Evolutionary conservation across 2,113 vertebrate species (phyloP), one percentile per base, ranked within the genome.

Genomic region (Stegastes partitus): DNA sequence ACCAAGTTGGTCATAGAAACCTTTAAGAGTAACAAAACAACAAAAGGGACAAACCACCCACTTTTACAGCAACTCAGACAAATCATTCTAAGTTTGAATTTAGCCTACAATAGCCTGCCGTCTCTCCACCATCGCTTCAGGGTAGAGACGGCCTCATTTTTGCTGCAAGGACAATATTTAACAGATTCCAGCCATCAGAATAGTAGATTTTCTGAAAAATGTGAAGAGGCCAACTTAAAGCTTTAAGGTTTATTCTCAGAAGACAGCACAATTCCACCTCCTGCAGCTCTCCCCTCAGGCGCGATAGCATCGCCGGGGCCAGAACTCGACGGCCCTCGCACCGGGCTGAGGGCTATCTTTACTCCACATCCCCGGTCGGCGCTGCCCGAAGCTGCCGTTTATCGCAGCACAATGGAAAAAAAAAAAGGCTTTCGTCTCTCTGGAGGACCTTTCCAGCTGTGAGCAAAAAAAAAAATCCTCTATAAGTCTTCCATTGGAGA

Each of bases 381-480:
- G 72, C 31, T 4, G 61, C 58, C 63, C 10, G 37, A 44, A 21
- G 61, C 59, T 25, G 21, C 42, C 47, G 5, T 66, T 68, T 55
- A 55, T 73, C 73, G 81, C 74, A 68, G 62, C 53, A 49, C 61
- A 62, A 66, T 76, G 53, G 37, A 44, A 64, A 57, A 65, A 34
- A 34, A 44, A 64, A 57, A 65, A 34, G 50, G 68, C 64, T 74
- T 75, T 21, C 0, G 11, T 70, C 55, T 79, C 71, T 57, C 71
- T 57, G 62, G 11, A 23, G 68, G 31, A 62, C 10, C 39, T 53
- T 31, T 75, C 62, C 70, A 83, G 83, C 81, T 75, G 80, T 54
- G 47, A 62, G 25, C 55, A 74, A 44, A 72, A 47, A 75, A 74
- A 44, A 72, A 47, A 75, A 68, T 76, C 70, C 66, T 56, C 34